Conservation (phyloP, 1,140 invertebrate species). For the Pseudomyrmex dendroicus region DNA sequence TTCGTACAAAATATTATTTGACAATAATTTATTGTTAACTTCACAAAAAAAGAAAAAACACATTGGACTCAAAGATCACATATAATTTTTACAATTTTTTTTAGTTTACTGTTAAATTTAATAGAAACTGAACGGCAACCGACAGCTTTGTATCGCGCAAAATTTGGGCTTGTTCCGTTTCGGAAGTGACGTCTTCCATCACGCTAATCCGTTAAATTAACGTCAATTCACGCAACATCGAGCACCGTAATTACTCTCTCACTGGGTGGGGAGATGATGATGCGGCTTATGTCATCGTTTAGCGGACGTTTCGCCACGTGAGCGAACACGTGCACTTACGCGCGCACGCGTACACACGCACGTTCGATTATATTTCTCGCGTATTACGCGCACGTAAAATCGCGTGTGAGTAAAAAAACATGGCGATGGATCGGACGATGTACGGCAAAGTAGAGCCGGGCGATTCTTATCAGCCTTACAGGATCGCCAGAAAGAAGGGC, state of each 20-base stretch:
- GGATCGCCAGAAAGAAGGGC: conserved; percentile 91
- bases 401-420: conserved; percentile 2
- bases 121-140: not conserved
- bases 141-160: too few species aligned
- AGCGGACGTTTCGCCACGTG: conserved; percentile 34
- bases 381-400: not conserved
- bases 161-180: not conserved
- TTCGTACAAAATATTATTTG: not conserved
- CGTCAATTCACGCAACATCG: conserved; percentile 46
- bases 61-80: not conserved
- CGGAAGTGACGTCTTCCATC: conserved; percentile 24
- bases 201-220: conserved; percentile 40
- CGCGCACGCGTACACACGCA: conserved; percentile 48
- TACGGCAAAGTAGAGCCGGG: conserved; percentile 93
- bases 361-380: not conserved
- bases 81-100: not conserved
- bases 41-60: not conserved
- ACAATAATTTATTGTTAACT: not conserved
- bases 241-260: conserved; percentile 36
- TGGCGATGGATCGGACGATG: conserved; percentile 92
- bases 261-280: not conserved
- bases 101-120: not conserved
- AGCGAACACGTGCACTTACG: conserved; percentile 49
- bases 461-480: conserved; percentile 90
- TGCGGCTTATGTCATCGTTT: conserved; percentile 50